A percentile compares a stretch with the other conserved stretches of the same genome.
Evolutionary conservation across 2,113 vertebrate genomes (phyloP).

Genomic region (Burhinus bistriatus): DNA sequence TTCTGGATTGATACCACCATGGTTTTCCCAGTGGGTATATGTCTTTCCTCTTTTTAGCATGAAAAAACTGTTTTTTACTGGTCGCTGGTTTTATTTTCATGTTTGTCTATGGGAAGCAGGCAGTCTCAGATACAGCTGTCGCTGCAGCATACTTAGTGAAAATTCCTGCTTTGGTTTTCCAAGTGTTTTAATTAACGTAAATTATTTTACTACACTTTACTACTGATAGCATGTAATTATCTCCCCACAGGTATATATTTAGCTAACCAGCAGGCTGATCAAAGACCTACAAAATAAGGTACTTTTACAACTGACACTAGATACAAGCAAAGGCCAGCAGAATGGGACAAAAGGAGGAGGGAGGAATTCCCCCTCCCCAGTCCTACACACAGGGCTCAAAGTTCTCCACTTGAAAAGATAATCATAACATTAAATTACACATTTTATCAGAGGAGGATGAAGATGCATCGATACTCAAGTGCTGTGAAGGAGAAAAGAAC

Average conservation of each 20-base stretch:
- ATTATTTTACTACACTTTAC: slow-evolving; percentile 59
- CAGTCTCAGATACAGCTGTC: not conserved
- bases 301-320: not conserved
- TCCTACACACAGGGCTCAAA: not conserved
- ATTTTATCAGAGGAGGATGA: not conserved
- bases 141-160: not conserved
- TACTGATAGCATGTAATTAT: slow-evolving; percentile 60
- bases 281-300: slow-evolving; percentile 21
- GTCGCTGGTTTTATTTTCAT: not conserved
- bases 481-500: slow-evolving; percentile 2
- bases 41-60: not conserved
- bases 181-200: slow-evolving; percentile 45
- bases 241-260: slow-evolving; percentile 63
- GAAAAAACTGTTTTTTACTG: not conserved
- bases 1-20: not conserved
- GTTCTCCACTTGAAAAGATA: not conserved
- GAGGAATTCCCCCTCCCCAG: not conserved
- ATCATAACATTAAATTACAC: not conserved
- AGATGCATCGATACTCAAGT: not conserved
- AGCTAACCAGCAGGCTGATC: slow-evolving; percentile 45
- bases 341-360: not conserved
- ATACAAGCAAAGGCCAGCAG: not conserved
- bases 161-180: slow-evolving; percentile 41
- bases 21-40: not conserved
- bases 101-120: not conserved